phyloP scores from a whole-genome alignment of 2,113 vertebrate genomes.

The Catharus fuscescens region DNA sequence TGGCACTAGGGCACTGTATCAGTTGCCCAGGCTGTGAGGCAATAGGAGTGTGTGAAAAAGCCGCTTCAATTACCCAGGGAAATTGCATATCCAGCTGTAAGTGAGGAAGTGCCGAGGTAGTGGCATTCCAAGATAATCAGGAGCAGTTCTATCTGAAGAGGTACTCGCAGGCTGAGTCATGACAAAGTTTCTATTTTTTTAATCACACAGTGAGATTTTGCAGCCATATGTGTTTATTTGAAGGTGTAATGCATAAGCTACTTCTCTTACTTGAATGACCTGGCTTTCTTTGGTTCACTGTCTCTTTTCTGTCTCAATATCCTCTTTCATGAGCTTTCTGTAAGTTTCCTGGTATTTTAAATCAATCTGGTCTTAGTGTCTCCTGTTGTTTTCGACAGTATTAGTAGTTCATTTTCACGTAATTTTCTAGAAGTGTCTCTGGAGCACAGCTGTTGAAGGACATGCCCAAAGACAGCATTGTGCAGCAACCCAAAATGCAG shows the following conservation, averaged over 20 bases:
- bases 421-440: not conserved
- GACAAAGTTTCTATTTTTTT: not conserved
- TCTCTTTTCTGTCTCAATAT: not conserved
- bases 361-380: not conserved
- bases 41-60: not conserved
- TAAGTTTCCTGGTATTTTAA: not conserved
- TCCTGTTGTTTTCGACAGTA: not conserved
- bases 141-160: not conserved
- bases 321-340: not conserved
- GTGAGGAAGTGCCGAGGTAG: fast-evolving
- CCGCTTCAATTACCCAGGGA: not conserved
- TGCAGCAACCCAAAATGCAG: not conserved
- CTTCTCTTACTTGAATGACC: not conserved
- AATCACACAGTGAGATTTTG: not conserved
- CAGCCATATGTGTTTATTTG: not conserved
- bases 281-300: not conserved
- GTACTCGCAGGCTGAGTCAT: not conserved
- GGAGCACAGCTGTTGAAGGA: not conserved
- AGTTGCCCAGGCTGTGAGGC: not conserved
- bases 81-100: not conserved
- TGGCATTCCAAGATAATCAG: not conserved
- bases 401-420: not conserved
- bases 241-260: not conserved
- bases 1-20: not conserved
- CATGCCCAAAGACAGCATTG: not conserved